These are phyloP conservation scores for Platerodrilus igneus DNA, from an alignment of 2,888 invertebrate species.

Conservation along the genomic window DNA sequence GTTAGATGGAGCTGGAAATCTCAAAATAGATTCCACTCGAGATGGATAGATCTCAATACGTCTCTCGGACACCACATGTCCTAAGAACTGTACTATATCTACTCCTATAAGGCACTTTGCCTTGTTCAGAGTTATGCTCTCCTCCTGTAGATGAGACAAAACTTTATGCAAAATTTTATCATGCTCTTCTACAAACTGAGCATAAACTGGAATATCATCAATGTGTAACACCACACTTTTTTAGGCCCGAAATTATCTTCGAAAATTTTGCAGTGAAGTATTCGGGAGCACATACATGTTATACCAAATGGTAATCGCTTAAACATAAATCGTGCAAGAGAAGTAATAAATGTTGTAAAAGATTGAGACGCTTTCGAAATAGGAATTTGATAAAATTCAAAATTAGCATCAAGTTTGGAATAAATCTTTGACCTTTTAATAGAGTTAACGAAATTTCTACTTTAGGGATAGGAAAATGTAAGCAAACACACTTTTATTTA, in stretches of 20 bases:
- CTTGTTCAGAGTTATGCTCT: conserved; percentile 3
- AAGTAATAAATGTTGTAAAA: conserved; percentile 18
- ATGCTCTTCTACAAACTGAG: background rate
- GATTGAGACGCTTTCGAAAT: background rate
- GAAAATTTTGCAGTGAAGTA: conserved; percentile 1
- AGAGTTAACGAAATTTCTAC: conserved; percentile 1
- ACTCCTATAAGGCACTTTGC: background rate
- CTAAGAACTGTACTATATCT: background rate
- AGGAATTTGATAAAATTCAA: conserved; percentile 7
- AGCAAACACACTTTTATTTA: conserved; percentile 23
- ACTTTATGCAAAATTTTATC: conserved; percentile 1
- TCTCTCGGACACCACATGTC: conserved; percentile 3
- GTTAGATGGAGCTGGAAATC: no score
- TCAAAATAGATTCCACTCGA: no score
- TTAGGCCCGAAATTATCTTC: background rate
- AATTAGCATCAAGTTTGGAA: conserved; percentile 3
- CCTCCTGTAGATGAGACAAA: background rate
- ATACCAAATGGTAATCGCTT: conserved; percentile 1
- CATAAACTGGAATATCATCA: conserved; percentile 2
- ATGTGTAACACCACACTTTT: conserved; percentile 1
- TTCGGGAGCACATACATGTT: no score
- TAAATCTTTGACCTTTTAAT: conserved; percentile 2
- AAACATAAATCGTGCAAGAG: no score
- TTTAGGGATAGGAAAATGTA: conserved; percentile 7
- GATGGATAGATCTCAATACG: no score